phyloP scores from a whole-genome alignment of 2,888 invertebrate species.

The Belgica antarctica region DNA sequence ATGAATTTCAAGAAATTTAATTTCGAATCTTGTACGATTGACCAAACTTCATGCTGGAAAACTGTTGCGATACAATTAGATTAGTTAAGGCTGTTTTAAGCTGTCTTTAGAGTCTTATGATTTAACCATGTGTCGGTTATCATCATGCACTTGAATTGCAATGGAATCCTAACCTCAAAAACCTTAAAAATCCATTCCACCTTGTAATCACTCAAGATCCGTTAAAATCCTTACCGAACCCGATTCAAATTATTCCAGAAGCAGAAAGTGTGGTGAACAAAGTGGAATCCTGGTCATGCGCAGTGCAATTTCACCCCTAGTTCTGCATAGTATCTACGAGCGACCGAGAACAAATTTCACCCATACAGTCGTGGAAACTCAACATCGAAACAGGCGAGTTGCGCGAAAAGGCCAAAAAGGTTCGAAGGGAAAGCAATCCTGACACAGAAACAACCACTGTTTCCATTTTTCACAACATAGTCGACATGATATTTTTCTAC shows the following conservation, averaged over 20 bases:
- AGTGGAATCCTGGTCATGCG: background rate
- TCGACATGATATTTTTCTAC: slow-evolving; percentile 44
- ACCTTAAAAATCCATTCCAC: too few species aligned
- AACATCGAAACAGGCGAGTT: slow-evolving; percentile 30
- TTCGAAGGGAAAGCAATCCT: slow-evolving; percentile 28
- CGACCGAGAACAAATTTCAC: background rate
- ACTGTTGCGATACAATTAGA: too few species aligned
- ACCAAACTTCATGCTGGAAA: too few species aligned
- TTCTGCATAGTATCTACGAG: background rate
- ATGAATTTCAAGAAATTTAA: too few species aligned
- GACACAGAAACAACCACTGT: slow-evolving; percentile 42
- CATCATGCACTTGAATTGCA: too few species aligned
- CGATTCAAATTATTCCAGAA: background rate
- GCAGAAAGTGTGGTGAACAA: slow-evolving; percentile 8
- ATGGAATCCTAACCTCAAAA: too few species aligned
- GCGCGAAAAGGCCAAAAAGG: too few species aligned
- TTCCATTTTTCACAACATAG: slow-evolving; percentile 43
- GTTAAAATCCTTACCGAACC: background rate
- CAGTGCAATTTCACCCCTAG: background rate
- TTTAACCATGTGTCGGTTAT: too few species aligned
- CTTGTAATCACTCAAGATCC: too few species aligned
- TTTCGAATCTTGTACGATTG: too few species aligned
- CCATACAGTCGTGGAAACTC: background rate
- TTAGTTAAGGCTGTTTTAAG: too few species aligned
- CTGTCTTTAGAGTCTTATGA: too few species aligned